Conservation (phyloP, 2,797 vertebrate genomes). For the Capromys pilorides region DNA sequence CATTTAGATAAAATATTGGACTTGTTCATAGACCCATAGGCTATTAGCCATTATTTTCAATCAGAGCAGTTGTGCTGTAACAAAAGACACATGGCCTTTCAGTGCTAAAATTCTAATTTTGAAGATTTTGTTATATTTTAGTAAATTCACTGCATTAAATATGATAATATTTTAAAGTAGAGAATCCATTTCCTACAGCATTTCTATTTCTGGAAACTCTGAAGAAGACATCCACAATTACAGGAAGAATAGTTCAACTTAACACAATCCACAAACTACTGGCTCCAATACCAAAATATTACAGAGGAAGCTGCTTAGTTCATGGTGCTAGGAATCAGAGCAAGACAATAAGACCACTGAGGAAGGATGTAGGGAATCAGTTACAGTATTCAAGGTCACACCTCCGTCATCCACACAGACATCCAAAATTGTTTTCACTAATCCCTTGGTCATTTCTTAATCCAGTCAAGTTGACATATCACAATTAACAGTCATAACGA, state of each 20-base stretch:
- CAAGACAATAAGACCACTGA: not conserved
- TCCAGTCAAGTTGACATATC: not conserved
- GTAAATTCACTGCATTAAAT: not conserved
- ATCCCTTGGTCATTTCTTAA: not conserved
- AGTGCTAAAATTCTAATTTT: slow-evolving; percentile 21
- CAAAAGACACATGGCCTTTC: not conserved
- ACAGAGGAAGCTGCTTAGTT: not conserved
- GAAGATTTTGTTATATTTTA: slow-evolving; percentile 34
- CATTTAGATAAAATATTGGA: slow-evolving; percentile 46
- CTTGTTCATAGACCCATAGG: slow-evolving; percentile 7
- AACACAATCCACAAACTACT: not conserved
- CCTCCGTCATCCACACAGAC: not conserved
- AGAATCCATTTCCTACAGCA: not conserved
- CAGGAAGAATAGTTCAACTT: not conserved
- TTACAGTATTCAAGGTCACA: not conserved
- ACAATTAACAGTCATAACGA: not conserved
- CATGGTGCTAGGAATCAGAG: not conserved
- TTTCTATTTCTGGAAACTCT: not conserved
- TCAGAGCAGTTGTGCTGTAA: slow-evolving; percentile 17
- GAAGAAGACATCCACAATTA: not conserved
- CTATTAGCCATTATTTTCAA: slow-evolving; percentile 26
- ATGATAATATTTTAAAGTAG: slow-evolving; percentile 40
- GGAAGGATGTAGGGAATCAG: not conserved
- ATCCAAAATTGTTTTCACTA: not conserved
- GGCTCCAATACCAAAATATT: not conserved